Conservation (phyloP, 2,797 vertebrate species). For the Myiotriccus ornatus region DNA sequence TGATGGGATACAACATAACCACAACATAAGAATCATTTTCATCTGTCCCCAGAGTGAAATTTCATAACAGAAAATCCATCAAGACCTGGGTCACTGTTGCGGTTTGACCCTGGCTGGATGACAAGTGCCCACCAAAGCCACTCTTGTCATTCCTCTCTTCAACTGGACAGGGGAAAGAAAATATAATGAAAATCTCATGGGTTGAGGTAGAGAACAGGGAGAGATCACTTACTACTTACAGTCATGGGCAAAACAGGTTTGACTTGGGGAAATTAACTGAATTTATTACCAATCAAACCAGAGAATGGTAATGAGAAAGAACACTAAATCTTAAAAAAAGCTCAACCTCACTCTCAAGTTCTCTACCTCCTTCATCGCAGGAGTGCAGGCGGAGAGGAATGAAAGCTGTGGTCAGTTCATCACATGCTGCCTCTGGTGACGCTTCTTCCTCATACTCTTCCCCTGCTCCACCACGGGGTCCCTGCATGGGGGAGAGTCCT, state of each 20-base stretch:
- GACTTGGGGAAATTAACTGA: neutral
- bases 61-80: neutral
- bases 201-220: rapidly evolving
- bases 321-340: neutral
- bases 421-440: neutral
- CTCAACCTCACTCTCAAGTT: neutral
- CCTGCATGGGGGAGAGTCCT: neutral
- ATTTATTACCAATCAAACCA: neutral
- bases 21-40: neutral
- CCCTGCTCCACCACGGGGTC: too few relatives aligned
- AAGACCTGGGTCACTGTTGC: neutral
- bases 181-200: neutral
- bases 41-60: neutral
- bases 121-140: neutral
- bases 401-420: neutral
- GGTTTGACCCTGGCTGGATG: neutral
- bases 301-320: neutral
- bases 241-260: neutral
- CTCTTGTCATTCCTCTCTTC: neutral
- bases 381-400: neutral
- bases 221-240: neutral
- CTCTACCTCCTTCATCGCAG: neutral
- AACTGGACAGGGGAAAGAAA: neutral
- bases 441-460: neutral
- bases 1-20: neutral